Conservation (phyloP, 2,797 vertebrate species). For the Todus mexicanus region DNA sequence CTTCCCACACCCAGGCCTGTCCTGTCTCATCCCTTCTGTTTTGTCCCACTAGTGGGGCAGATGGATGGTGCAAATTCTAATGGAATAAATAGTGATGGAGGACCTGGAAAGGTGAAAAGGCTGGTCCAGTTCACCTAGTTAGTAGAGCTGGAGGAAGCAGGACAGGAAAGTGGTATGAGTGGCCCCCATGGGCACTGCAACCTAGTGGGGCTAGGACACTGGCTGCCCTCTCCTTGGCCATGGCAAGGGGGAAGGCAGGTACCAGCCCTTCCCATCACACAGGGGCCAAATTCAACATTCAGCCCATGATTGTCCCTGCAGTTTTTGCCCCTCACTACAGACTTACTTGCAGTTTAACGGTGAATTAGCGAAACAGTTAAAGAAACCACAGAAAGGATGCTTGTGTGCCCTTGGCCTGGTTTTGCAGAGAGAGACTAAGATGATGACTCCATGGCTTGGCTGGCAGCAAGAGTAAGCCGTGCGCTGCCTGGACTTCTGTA, state of each 20-base stretch:
- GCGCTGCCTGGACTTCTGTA: background rate
- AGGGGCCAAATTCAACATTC: background rate
- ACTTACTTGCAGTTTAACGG: background rate
- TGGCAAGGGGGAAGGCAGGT: background rate
- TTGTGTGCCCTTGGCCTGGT: constrained; percentile 33
- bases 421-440: background rate
- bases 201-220: background rate
- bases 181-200: background rate
- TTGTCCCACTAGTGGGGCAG: background rate
- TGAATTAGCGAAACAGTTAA: background rate
- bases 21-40: background rate
- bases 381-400: background rate
- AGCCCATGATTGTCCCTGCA: background rate
- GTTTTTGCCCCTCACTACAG: background rate
- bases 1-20: background rate
- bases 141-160: accelerated
- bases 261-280: background rate
- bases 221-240: background rate
- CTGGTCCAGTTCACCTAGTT: background rate
- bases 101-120: background rate
- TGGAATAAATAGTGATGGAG: background rate
- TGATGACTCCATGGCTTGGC: background rate
- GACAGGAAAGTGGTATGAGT: accelerated
- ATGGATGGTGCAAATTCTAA: background rate
- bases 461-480: background rate